Base-by-base conservation (phyloP, 2,888 invertebrate species). In the Amphipyra tragopoginis region DNA sequence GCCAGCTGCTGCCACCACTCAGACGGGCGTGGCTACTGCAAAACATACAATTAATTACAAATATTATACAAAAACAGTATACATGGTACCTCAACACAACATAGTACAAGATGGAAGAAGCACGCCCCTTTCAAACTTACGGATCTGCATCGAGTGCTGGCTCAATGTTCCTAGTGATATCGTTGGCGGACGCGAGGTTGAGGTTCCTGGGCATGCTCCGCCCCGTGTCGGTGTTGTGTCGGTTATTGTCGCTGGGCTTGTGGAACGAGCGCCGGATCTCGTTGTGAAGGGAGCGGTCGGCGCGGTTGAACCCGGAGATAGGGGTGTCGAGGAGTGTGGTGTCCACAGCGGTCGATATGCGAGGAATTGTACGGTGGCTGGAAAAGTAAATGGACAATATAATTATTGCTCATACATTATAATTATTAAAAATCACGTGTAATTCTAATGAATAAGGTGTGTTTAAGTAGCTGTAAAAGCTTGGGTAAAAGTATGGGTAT, bases 181-280 rank as follows among this genome's bases (percentile, higher is more conserved):
- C 78, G 33, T 77, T 75, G 57, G 81, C 78, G 26, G 88, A 81
- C 11, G 92, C 90, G 40, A 91, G 85, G 82, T 96, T 94, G 14
- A 96, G 95, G 78, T 96, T 96, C 33, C 96, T 92, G 42, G 96
- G 95, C 90, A 93, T 90, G 79, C 88, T 90, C 91, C 96, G 80
- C 78, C 91, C 83, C 77, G 92, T 80, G 90, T 87, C 74, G 53
- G 53, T 89, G 48, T 40, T 88, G 84, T 76, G 93, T 72, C 79
- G 61, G 82, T 50, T 89, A 84, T 62, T 89, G 44, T 91, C 84
- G 88, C 72, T 90, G 63, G 75, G 90, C 84, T 72, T 92, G 92
- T 89, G 95, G 93, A 87, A 95, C 67, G 88, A 95, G 85, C 93
- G 94, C 61, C 91, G 86, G 83, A 91, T 92, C 89, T 86, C 95